phyloP scores from a whole-genome alignment of 2,888 invertebrate species.

The Hermaeophaga mercurialis region DNA sequence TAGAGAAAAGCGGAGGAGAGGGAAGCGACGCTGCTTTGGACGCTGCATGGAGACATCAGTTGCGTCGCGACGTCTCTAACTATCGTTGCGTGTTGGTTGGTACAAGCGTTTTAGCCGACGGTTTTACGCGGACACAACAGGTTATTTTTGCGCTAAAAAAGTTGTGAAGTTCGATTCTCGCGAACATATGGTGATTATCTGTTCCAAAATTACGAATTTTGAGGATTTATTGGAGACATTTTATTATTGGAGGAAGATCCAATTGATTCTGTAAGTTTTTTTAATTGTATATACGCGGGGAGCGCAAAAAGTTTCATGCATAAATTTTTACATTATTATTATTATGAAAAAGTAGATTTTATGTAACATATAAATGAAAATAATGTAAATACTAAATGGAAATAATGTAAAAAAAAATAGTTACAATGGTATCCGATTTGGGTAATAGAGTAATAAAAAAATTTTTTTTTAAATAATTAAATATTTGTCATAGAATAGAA shows the following conservation, averaged over 20 bases:
- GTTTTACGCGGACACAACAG: slow-evolving; percentile 18
- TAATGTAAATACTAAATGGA: too few relatives aligned
- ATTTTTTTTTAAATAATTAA: too few relatives aligned
- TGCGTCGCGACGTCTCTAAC: slow-evolving; percentile 19
- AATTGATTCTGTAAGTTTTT: slow-evolving; percentile 15
- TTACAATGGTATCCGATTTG: too few relatives aligned
- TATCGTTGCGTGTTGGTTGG: slow-evolving; percentile 11
- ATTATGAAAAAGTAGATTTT: too few relatives aligned
- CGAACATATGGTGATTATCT: slow-evolving; percentile 11
- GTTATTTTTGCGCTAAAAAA: slow-evolving; percentile 2
- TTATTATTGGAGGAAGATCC: neutral
- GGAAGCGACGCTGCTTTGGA: slow-evolving; percentile 18
- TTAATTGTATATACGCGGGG: neutral
- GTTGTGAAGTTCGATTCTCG: neutral
- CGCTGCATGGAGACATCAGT: slow-evolving; percentile 24
- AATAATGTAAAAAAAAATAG: too few relatives aligned
- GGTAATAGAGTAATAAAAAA: too few relatives aligned
- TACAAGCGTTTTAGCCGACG: neutral
- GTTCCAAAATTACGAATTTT: neutral
- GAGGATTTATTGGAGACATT: neutral
- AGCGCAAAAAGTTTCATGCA: too few relatives aligned
- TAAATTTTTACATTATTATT: too few relatives aligned
- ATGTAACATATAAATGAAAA: too few relatives aligned
- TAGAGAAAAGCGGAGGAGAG: neutral
- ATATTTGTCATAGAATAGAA: too few relatives aligned